These are phyloP conservation scores for Liparis tanakae DNA, from an alignment of 2,797 vertebrate species.

Conservation along the genomic window DNA sequence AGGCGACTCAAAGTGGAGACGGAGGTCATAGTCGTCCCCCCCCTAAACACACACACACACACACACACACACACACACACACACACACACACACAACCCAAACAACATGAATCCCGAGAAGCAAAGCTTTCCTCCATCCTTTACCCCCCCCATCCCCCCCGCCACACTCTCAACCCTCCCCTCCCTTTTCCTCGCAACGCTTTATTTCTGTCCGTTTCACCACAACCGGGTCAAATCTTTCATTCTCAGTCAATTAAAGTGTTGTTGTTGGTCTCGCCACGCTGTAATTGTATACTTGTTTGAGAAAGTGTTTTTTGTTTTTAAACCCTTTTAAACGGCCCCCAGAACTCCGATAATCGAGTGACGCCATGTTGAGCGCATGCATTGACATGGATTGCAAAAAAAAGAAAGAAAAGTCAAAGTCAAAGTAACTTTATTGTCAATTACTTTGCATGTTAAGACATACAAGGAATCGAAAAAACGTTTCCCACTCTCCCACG, in stretches of 20 bases:
- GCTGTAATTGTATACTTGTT: conserved; percentile 50
- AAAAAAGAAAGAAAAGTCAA: background rate
- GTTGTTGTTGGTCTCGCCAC: conserved; percentile 33
- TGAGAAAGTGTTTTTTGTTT: conserved; percentile 9
- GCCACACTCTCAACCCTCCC: conserved; percentile 22
- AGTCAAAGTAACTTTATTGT: too few relatives aligned
- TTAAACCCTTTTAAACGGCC: conserved; percentile 20
- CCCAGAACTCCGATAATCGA: background rate
- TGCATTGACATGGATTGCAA: background rate
- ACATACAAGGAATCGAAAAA: too few relatives aligned
- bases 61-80: conserved; percentile 39
- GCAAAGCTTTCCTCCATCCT: conserved; percentile 61
- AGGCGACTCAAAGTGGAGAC: conserved; percentile 56
- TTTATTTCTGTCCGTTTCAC: conserved; percentile 40
- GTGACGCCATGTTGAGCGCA: background rate
- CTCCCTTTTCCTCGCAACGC: conserved; percentile 33
- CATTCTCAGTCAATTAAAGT: conserved; percentile 56
- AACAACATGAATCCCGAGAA: conserved; percentile 76
- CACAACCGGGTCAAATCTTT: conserved; percentile 53
- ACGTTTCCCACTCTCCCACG: too few relatives aligned
- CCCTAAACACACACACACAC: conserved; percentile 61
- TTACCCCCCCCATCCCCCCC: background rate
- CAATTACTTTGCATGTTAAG: too few relatives aligned
- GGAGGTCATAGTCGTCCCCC: conserved; percentile 63
- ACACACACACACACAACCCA: conserved; percentile 60